Evolutionary conservation across 1,140 invertebrate species (phyloP), one percentile per base, ranked within the genome.

Genomic region (Euwallacea similis): DNA sequence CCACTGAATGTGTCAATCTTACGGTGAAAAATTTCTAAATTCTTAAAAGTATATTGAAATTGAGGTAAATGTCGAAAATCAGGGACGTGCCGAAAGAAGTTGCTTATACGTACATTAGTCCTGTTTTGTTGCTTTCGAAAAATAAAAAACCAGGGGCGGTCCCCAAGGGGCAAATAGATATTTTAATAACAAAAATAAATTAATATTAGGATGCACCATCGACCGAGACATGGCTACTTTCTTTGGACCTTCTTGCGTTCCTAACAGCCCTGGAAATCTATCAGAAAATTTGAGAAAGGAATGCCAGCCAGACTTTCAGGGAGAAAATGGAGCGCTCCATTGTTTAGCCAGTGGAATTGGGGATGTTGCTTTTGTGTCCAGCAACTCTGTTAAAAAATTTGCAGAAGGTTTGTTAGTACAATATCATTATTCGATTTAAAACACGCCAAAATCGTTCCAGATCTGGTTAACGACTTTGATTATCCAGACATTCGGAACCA

Each of bases 341-440:
- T 96, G 94, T 79, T 83, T 98, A 7, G 85, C 89, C n/a, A 88
- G 91, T 77, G 89, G 87, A 13, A 85, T 84, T 16, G 93, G 88
- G 33, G 92, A 97, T 79, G 92, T 98, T 0, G 94, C 94, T 0
- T 97, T 97, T 80, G 84, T 96, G 69, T 80, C 84, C 74, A 83
- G 86, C 85, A 82, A 73, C 47, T 72, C 16, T 7, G 46, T 60
- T 13, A 50, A 13, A 50, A 13, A 50, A 10, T 50, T 50, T 50
- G 46, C 13, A 11, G 9, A 10, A 50, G 46, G 46, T 50, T 13
- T 11, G 46, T 50, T 50, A 50, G 9, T 50, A 50, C 3, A 50
- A 50, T 6, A 10, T 50, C 9, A 50, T 50, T 0, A 11, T 50
- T 50, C 13, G 2, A 10, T 50, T 2, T 50, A 50, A 2, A 50